Conservation (phyloP, 2,888 invertebrate species). For the Agelastica alni region DNA sequence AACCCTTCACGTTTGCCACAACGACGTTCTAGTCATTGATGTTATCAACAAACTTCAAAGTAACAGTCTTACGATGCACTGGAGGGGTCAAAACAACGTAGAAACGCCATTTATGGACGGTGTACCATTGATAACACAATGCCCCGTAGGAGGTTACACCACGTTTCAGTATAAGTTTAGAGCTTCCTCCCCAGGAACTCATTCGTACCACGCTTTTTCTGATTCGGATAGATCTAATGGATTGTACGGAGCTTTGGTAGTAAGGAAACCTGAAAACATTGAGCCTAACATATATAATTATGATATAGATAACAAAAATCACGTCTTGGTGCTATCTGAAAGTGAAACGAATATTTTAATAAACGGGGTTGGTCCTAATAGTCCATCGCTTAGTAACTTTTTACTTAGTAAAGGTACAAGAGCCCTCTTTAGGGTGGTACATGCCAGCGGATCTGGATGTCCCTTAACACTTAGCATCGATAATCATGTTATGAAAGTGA, state of each 20-base stretch:
- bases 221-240: conserved; percentile 72
- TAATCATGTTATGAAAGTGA: conserved; percentile 66
- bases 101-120: conserved; percentile 77
- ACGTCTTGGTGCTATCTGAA: conserved; percentile 72
- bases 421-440: conserved; percentile 70
- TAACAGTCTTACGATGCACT: conserved; percentile 73
- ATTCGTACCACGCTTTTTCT: conserved; percentile 74
- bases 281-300: conserved; percentile 67
- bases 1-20: conserved; percentile 68
- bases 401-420: conserved; percentile 63
- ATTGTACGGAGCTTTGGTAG: conserved; percentile 71
- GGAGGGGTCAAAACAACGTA: conserved; percentile 77
- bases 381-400: conserved; percentile 53
- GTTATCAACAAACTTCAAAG: conserved; percentile 72
- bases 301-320: conserved; percentile 71
- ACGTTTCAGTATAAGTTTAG: conserved; percentile 74
- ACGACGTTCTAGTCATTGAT: conserved; percentile 75
- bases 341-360: conserved; percentile 66
- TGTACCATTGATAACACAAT: conserved; percentile 76
- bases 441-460: conserved; percentile 71
- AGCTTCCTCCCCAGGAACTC: conserved; percentile 70
- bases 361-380: conserved; percentile 65
- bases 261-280: conserved; percentile 66
- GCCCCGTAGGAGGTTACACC: conserved; percentile 70
- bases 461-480: conserved; percentile 69